These are phyloP conservation scores for Macropus fuliginosus DNA, from an alignment of 2,797 vertebrate genomes.

Conservation along the genomic window DNA sequence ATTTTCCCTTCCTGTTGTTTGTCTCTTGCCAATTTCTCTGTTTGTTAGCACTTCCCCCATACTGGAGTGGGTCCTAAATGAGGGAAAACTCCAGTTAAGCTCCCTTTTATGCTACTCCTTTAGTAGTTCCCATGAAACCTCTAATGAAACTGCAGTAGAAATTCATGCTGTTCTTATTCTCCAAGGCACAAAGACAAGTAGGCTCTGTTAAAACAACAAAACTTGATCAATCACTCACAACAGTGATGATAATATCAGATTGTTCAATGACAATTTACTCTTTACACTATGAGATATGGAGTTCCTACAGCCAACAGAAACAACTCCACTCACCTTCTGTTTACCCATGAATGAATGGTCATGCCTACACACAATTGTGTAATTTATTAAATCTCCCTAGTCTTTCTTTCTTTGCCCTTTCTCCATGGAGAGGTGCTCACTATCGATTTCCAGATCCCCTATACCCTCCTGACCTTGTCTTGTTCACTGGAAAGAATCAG, in stretches of 20 bases:
- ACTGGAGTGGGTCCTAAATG: not conserved
- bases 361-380: not conserved
- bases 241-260: not conserved
- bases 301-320: not conserved
- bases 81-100: not conserved
- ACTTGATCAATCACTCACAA: not conserved
- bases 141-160: not conserved
- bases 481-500: not conserved
- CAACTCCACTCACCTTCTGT: not conserved
- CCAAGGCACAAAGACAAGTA: not conserved
- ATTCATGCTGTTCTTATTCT: not conserved
- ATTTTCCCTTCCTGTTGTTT: not conserved
- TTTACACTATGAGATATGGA: not conserved
- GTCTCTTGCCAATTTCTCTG: not conserved
- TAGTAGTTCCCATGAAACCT: not conserved
- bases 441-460: not conserved
- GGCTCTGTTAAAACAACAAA: not conserved
- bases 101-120: not conserved
- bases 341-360: not conserved
- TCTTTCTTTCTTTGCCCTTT: not conserved
- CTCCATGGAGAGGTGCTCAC: not conserved
- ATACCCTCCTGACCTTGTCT: not conserved
- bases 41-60: not conserved
- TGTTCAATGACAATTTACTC: not conserved
- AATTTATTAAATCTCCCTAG: not conserved